Evolutionary conservation across 2,113 vertebrate genomes (phyloP).

Genomic region (Colinus virginianus): DNA sequence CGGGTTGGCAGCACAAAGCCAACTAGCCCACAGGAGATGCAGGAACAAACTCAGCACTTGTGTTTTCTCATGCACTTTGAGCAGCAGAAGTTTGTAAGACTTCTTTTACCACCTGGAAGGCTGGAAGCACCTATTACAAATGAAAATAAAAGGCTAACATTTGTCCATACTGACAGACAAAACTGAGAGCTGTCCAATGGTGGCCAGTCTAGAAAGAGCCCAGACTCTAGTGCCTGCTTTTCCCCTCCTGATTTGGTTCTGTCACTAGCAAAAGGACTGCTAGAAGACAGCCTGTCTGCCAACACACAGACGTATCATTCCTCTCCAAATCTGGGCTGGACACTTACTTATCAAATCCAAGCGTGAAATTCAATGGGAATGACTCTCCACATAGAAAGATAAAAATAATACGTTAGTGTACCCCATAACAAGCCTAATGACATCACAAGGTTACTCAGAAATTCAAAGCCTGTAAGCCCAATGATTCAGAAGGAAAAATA

Average conservation of each 20-base stretch:
- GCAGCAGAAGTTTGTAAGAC: background rate
- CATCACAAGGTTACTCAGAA: background rate
- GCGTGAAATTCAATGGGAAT: background rate
- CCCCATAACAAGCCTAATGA: background rate
- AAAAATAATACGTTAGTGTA: accelerated
- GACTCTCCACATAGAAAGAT: background rate
- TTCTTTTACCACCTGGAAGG: background rate
- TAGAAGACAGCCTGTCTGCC: background rate
- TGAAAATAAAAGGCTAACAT: background rate
- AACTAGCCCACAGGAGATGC: background rate
- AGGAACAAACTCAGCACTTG: background rate
- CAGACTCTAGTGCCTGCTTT: background rate
- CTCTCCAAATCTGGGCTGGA: background rate
- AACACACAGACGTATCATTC: background rate
- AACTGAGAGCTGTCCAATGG: accelerated
- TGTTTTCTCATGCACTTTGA: background rate
- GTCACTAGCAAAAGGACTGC: background rate
- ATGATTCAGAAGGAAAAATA: background rate
- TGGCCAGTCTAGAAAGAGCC: background rate
- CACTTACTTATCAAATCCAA: background rate
- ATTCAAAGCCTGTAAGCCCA: background rate
- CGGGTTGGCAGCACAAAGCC: background rate
- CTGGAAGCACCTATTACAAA: background rate
- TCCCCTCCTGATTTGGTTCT: background rate
- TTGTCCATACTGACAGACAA: background rate